Base-by-base conservation (phyloP, 2,797 vertebrate genomes). In the Crypturellus tataupa region DNA sequence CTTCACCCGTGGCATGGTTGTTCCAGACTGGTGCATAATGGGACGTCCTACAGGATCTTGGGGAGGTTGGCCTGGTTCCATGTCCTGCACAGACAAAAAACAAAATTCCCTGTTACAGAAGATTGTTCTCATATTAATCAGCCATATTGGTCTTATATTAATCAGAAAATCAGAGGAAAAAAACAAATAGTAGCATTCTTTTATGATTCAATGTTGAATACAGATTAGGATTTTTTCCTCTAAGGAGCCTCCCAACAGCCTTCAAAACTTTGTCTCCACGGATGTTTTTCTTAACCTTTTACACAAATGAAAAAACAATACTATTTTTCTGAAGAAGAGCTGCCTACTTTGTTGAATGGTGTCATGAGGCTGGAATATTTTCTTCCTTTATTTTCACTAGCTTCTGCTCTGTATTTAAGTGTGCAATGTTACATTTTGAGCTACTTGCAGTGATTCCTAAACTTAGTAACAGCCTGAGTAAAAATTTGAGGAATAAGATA, bases 1-100 rank as follows among this genome's bases (percentile, higher is more conserved):
- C 99, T 94, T 99, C 99, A 4, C 99, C 99, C 1, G 99, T 99
- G 80, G 98, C 97, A 1, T 99, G 99, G 84, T 98, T 98, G 99
- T 93, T 83, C 98, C 99, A 2, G 99, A 98, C 55, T 98, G 97
- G 86, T 99, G 99, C 98, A 99, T 98, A 87, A 99, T 12, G 24
- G 99, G 98, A 77, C 97, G 98, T 24, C 99, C 99, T 53, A 99
- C 98, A 2, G 98, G 98, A 92, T 99, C 99, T 82, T 97, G 95
- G n/a, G 87, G 70, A 42, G 96, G 90, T 85, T 99, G 99, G 27
- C 65, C 83, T 0, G 73, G 59, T 9, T 94, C 63, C 53, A 91
- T 87, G 3, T 91, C 91, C 98, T 98, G 53, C 6, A 75, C 46
- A 94, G 56, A 27, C 29, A 90, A 59, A 87, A 87, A 53, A 29